phyloP scores from a whole-genome alignment of 2,113 vertebrate genomes.

The Apteryx owenii region DNA sequence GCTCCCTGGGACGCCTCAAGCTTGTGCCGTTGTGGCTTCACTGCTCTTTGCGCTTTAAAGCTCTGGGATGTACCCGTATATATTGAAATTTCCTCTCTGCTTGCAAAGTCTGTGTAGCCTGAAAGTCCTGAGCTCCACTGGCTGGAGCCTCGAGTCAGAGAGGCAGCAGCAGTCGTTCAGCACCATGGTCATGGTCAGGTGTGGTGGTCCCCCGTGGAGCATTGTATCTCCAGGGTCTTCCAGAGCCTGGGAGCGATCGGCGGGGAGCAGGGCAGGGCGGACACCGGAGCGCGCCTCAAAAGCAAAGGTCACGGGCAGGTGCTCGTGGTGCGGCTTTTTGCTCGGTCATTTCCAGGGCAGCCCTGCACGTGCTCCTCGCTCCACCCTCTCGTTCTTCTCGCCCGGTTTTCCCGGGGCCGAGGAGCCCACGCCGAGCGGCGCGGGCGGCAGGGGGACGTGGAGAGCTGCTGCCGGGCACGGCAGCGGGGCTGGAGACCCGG shows the following conservation, averaged over 20 bases:
- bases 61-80: fast-evolving
- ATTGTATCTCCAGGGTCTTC: too few species aligned
- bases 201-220: too few species aligned
- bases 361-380: not conserved
- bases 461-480: not conserved
- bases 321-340: too few species aligned
- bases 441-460: not conserved
- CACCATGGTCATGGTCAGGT: too few species aligned
- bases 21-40: fast-evolving
- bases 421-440: not conserved
- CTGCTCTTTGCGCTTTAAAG: not conserved
- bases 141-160: too few species aligned
- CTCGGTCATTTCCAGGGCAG: not conserved
- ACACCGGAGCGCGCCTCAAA: too few species aligned
- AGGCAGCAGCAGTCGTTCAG: too few species aligned
- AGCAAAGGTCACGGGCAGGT: too few species aligned
- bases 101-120: not conserved
- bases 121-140: too few species aligned
- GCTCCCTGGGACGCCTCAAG: not conserved
- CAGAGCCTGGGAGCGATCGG: too few species aligned
- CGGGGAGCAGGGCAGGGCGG: too few species aligned
- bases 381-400: not conserved
- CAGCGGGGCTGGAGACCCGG: not conserved
- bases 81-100: not conserved
- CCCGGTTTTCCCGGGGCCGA: not conserved